These are phyloP conservation scores for Xanthorhoe designata DNA, from an alignment of 2,888 invertebrate genomes.

Conservation along the genomic window DNA sequence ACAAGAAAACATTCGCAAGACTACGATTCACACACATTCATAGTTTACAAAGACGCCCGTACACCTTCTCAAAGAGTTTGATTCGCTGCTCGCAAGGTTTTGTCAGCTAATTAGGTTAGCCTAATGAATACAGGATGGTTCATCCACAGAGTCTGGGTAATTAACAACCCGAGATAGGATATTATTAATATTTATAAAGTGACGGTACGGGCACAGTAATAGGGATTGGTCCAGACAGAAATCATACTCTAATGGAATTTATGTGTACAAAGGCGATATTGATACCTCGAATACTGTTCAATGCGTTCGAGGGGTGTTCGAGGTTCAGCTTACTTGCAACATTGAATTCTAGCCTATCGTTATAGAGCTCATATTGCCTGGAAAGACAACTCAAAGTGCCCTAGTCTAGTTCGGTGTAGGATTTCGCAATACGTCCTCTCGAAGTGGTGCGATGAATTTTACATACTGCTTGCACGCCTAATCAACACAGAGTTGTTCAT, in stretches of 20 bases:
- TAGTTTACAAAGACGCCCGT: slow-evolving; percentile 6
- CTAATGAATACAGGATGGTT: slow-evolving; percentile 76
- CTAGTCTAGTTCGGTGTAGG: background rate
- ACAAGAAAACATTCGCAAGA: background rate
- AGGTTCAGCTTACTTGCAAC: background rate
- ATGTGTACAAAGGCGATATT: background rate
- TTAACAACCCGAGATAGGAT: slow-evolving; percentile 78
- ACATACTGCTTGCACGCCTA: slow-evolving; percentile 59
- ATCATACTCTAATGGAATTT: background rate
- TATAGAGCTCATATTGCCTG: slow-evolving; percentile 2
- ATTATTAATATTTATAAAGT: slow-evolving; percentile 81
- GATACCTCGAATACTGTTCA: background rate
- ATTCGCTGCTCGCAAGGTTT: slow-evolving; percentile 61
- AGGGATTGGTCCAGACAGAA: background rate
- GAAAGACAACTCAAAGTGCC: slow-evolving; percentile 5
- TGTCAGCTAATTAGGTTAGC: slow-evolving; percentile 77
- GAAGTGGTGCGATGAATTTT: slow-evolving; percentile 68
- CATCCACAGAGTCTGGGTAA: slow-evolving; percentile 77
- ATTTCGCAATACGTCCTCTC: slow-evolving; percentile 63
- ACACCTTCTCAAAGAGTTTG: slow-evolving; percentile 60
- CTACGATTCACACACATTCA: background rate
- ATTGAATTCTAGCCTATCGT: background rate
- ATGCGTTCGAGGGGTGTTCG: background rate
- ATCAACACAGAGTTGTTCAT: slow-evolving; percentile 46
- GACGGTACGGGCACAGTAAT: slow-evolving; percentile 52